Evolutionary conservation across 2,797 vertebrate species (phyloP).

Genomic region (Morus bassanus): DNA sequence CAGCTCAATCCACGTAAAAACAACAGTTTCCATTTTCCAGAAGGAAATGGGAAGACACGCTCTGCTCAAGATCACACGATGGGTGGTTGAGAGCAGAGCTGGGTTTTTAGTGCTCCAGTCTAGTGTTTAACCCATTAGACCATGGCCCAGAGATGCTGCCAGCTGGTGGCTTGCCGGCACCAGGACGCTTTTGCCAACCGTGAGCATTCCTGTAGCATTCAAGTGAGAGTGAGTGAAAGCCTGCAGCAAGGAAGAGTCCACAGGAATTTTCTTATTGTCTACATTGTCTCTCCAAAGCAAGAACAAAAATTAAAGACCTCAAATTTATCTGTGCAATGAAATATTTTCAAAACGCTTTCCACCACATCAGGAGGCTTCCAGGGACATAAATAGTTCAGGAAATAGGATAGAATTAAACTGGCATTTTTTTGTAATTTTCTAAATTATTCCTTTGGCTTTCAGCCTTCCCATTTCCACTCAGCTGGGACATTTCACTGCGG

Average conservation of each 20-base stretch:
- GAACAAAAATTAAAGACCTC: not conserved
- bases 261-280: not conserved
- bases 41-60: not conserved
- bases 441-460: not conserved
- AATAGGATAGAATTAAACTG: not conserved
- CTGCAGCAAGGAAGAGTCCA: not conserved
- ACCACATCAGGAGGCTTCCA: not conserved
- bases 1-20: not conserved
- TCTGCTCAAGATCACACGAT: accelerated
- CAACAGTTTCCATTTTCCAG: not conserved
- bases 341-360: not conserved
- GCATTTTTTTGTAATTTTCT: not conserved
- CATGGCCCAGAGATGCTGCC: not conserved
- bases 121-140: not conserved
- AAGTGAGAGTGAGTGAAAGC: not conserved
- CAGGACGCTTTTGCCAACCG: not conserved
- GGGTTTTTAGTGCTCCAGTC: not conserved
- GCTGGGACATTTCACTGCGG: not conserved
- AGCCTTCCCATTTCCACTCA: not conserved
- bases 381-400: not conserved
- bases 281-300: not conserved
- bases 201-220: no score
- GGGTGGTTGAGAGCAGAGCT: not conserved
- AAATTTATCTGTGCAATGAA: not conserved
- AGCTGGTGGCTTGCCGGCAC: not conserved